Evolutionary conservation across 2,888 invertebrate species (phyloP).

Genomic region (Diabrotica balteata): DNA sequence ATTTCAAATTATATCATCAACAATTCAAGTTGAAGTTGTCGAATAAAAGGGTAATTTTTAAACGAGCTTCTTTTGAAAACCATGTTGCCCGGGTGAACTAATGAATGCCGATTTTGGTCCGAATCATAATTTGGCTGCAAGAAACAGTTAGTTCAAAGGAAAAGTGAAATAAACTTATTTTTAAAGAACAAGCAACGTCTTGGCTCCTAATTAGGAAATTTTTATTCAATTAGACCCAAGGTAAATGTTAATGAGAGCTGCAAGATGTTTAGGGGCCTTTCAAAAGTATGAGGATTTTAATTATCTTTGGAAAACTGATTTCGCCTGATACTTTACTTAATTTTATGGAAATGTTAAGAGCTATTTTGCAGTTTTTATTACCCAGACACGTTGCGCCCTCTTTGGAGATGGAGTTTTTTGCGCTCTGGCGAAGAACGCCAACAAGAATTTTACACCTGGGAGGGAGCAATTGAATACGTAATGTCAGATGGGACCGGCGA

Average conservation of each 20-base stretch:
- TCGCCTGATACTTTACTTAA: slow-evolving; percentile 38
- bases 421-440: background rate
- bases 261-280: background rate
- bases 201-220: background rate
- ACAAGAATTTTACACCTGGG: slow-evolving; percentile 6
- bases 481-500: background rate
- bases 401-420: slow-evolving; percentile 5
- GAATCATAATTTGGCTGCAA: too few species aligned
- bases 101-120: too few species aligned
- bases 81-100: too few species aligned
- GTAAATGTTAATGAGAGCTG: background rate
- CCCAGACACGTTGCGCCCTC: slow-evolving; percentile 1
- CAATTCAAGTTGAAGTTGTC: too few species aligned
- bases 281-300: slow-evolving; percentile 42
- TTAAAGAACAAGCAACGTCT: background rate
- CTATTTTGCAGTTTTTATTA: slow-evolving; percentile 25
- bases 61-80: too few species aligned
- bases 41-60: too few species aligned
- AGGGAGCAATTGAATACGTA: slow-evolving; percentile 8
- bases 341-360: slow-evolving; percentile 43
- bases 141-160: too few species aligned
- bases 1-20: too few species aligned
- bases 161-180: too few species aligned
- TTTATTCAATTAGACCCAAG: background rate
- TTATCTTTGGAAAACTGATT: slow-evolving; percentile 40